These are phyloP conservation scores for Microcebus lehilahytsara DNA, from an alignment of 2,113 vertebrate genomes.

Conservation along the genomic window DNA sequence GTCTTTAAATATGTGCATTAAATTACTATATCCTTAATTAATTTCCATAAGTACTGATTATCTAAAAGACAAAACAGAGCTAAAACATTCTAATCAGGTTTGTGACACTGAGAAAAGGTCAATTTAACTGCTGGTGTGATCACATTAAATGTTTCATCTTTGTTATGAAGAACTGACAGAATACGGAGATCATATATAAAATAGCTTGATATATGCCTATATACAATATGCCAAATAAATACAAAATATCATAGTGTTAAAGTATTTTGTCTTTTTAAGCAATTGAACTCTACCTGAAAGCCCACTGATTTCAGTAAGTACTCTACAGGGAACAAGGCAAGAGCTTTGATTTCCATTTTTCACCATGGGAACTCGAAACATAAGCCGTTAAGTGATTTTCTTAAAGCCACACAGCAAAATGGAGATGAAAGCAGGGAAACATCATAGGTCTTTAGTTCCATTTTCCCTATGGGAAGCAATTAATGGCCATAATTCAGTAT, in stretches of 20 bases:
- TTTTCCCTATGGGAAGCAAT: slow-evolving; percentile 34
- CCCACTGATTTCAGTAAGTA: slow-evolving; percentile 41
- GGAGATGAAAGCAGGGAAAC: not conserved
- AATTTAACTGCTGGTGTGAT: slow-evolving; percentile 39
- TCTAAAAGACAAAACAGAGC: slow-evolving; percentile 12
- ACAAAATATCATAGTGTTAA: slow-evolving; percentile 39
- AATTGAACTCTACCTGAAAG: slow-evolving; percentile 40
- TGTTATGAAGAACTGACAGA: slow-evolving; percentile 12
- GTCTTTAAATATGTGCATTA: slow-evolving; percentile 49
- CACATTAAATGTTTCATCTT: slow-evolving; percentile 53
- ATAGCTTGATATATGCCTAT: not conserved
- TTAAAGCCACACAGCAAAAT: slow-evolving; percentile 41
- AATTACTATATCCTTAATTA: slow-evolving; percentile 27
- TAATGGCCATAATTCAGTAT: slow-evolving; percentile 43
- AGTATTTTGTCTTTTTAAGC: slow-evolving; percentile 21
- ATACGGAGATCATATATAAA: slow-evolving; percentile 19
- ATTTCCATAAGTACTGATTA: slow-evolving; percentile 41
- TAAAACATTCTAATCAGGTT: slow-evolving; percentile 50
- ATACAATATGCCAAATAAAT: slow-evolving; percentile 19
- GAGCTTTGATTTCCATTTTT: slow-evolving; percentile 47
- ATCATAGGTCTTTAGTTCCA: slow-evolving; percentile 9
- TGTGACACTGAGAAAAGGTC: not conserved
- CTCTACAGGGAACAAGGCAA: slow-evolving; percentile 47
- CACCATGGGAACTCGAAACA: slow-evolving; percentile 35
- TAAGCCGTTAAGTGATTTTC: slow-evolving; percentile 41